Evolutionary conservation across 2,888 invertebrate species (phyloP), one percentile per base, ranked within the genome.

Genomic region (Incurvaria masculella): DNA sequence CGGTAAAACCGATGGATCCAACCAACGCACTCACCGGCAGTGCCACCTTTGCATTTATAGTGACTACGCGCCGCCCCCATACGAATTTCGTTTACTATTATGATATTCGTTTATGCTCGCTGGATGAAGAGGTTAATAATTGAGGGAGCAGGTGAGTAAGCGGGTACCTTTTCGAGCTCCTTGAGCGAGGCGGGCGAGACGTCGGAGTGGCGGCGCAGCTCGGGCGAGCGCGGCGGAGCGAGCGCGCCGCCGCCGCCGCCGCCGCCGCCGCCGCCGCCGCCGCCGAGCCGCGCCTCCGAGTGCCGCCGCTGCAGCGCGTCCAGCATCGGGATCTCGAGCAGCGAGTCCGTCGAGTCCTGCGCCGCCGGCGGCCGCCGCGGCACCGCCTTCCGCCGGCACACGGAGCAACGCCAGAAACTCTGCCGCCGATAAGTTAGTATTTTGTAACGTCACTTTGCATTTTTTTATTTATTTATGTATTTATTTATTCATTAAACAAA

Each of bases 401-500:
- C 92, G 56, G 92, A 93, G 72, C 94, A 94, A 50, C 90, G 85
- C 94, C 94, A 94, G 58, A 85, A 86, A 55, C 79, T 85, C 88
- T 88, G 69, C 0, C 27, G 42, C 42, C 14, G 10, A n/a, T n/a
- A n/a, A n/a, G n/a, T n/a, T n/a, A n/a, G n/a, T n/a, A n/a, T n/a
- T n/a, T n/a, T n/a, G n/a, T n/a, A n/a, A n/a, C n/a, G n/a, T n/a
- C n/a, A n/a, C n/a, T n/a, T n/a, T n/a, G n/a, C n/a, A n/a, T n/a
- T n/a, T n/a, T n/a, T n/a, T n/a, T n/a, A n/a, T n/a, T n/a, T n/a
- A n/a, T n/a, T n/a, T n/a, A n/a, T n/a, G n/a, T n/a, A n/a, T n/a
- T n/a, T n/a, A n/a, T n/a, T n/a, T n/a, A n/a, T n/a, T n/a, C n/a
- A n/a, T n/a, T n/a, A n/a, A n/a, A n/a, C n/a, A n/a, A n/a, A n/a